A percentile compares a stretch with the other conserved stretches of the same genome.
Evolutionary conservation across 2,113 vertebrate species (phyloP).

Genomic region (Poeciliopsis occidentalis): DNA sequence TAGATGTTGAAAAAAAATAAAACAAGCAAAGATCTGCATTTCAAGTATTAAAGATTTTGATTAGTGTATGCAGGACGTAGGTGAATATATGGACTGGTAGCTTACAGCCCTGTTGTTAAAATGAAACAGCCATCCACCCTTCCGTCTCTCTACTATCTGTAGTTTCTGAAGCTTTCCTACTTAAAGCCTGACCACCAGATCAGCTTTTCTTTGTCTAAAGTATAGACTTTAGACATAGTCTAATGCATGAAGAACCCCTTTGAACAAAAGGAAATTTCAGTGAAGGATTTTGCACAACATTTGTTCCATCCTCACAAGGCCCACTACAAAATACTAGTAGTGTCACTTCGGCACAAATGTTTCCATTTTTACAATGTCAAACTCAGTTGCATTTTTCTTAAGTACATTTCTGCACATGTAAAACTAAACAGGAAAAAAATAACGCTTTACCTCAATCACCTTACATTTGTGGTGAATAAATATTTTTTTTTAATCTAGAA

Average conservation of each 20-base stretch:
- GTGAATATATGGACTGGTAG: no score
- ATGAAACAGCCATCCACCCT: no score
- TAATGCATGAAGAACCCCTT: background rate
- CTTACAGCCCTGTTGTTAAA: no score
- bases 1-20: no score
- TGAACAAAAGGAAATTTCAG: background rate
- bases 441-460: background rate
- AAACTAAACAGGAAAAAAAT: background rate
- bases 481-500: background rate
- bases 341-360: conserved; percentile 27
- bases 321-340: conserved; percentile 16
- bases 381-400: conserved; percentile 14
- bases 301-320: conserved; percentile 17
- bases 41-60: no score
- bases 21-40: no score
- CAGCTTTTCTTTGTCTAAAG: background rate
- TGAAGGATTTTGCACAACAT: background rate
- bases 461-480: background rate
- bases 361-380: conserved; percentile 30
- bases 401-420: background rate
- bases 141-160: no score
- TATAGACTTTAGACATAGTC: background rate
- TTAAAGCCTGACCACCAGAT: no score
- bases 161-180: no score
- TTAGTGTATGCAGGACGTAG: no score